Conservation (phyloP, 2,797 vertebrate genomes). For the Chloroceryle inda region DNA sequence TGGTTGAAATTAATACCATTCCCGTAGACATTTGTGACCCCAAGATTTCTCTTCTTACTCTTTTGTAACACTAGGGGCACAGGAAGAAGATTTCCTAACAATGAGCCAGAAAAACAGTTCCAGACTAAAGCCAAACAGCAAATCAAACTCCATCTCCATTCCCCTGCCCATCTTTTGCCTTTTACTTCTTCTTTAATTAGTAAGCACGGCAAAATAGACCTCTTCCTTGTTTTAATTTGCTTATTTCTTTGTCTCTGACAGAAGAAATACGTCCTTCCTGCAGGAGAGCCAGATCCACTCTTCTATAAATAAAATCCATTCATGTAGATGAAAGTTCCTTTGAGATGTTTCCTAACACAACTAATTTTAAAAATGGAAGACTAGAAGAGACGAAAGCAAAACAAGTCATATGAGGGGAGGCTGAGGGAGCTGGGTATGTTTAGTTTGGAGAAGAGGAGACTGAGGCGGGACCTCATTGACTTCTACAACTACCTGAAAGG, state of each 20-base stretch:
- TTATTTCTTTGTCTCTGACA: conserved; percentile 27
- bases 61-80: background rate
- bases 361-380: background rate
- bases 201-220: conserved; percentile 15
- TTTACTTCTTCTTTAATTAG: conserved; percentile 19
- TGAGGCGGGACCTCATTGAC: too few species aligned
- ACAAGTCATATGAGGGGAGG: background rate
- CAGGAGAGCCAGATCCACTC: background rate
- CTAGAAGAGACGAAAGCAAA: conserved; percentile 9
- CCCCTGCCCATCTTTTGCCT: background rate
- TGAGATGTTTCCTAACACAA: conserved; percentile 35
- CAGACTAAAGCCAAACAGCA: conserved; percentile 19
- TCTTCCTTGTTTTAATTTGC: conserved; percentile 29
- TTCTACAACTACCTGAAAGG: too few species aligned
- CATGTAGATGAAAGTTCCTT: conserved; percentile 17
- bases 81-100: conserved; percentile 32
- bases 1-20: background rate
- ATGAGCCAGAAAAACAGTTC: background rate
- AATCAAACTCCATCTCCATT: background rate
- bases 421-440: too few species aligned
- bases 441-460: too few species aligned
- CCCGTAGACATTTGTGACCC: background rate
- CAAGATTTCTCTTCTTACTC: background rate
- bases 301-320: conserved; percentile 62
- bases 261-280: conserved; percentile 14